These are phyloP conservation scores for Chelonus formosanus DNA, from an alignment of 2,888 invertebrate genomes.

Conservation along the genomic window DNA sequence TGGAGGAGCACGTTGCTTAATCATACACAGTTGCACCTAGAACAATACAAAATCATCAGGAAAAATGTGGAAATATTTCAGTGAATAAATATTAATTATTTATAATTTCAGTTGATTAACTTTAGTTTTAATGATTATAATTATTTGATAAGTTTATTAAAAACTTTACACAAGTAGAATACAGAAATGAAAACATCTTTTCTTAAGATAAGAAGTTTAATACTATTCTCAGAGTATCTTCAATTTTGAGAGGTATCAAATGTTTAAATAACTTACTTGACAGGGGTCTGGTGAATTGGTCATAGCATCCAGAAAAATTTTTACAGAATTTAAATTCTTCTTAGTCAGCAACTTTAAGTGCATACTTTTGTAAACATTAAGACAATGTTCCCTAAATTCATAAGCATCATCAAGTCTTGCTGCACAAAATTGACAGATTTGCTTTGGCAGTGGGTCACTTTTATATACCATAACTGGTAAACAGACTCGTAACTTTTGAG, in stretches of 20 bases:
- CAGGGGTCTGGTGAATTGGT: slow-evolving; percentile 57
- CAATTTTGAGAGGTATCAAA: background rate
- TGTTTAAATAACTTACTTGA: slow-evolving; percentile 46
- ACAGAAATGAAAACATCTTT: too few relatives aligned
- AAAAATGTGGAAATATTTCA: background rate
- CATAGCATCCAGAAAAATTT: slow-evolving; percentile 56
- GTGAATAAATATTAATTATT: too few relatives aligned
- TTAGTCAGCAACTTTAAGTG: slow-evolving; percentile 46
- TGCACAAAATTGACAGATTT: slow-evolving; percentile 59
- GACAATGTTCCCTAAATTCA: slow-evolving; percentile 55
- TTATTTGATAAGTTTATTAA: too few relatives aligned
- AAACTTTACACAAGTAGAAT: too few relatives aligned
- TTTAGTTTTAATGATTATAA: too few relatives aligned
- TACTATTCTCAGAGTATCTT: too few relatives aligned
- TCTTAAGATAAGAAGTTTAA: too few relatives aligned
- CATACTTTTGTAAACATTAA: slow-evolving; percentile 55
- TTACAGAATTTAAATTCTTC: slow-evolving; percentile 48
- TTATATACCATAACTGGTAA: slow-evolving; percentile 57
- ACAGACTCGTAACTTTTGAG: slow-evolving; percentile 54
- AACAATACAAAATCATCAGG: background rate
- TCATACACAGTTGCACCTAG: slow-evolving; percentile 55
- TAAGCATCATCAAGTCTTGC: slow-evolving; percentile 55
- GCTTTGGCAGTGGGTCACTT: slow-evolving; percentile 58
- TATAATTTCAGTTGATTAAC: too few relatives aligned
- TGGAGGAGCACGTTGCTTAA: slow-evolving; percentile 55